phyloP scores from a whole-genome alignment of 2,888 invertebrate species.

The Tridacna gigas region DNA sequence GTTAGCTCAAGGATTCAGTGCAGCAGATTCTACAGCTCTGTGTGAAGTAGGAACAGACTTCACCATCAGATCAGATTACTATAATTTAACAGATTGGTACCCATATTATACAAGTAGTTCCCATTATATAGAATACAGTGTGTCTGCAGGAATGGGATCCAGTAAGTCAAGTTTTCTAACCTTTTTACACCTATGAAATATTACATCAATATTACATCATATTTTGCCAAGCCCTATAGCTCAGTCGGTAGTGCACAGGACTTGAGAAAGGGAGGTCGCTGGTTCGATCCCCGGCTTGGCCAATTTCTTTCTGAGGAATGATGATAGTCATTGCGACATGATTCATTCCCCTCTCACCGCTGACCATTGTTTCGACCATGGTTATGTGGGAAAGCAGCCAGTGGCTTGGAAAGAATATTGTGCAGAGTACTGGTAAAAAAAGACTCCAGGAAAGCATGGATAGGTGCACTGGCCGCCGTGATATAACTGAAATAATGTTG shows the following conservation, averaged over 20 bases:
- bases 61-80: conserved; percentile 30
- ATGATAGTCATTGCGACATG: not conserved
- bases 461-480: too few species aligned
- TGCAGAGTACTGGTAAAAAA: too few species aligned
- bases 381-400: not conserved
- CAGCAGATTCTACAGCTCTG: conserved; percentile 53
- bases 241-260: too few species aligned
- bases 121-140: conserved; percentile 47
- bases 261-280: not conserved
- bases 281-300: not conserved
- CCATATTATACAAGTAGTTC: conserved; percentile 39
- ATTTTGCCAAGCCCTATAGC: too few species aligned
- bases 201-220: too few species aligned
- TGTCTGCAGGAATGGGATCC: conserved; percentile 42
- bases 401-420: too few species aligned
- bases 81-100: conserved; percentile 45
- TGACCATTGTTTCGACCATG: not conserved
- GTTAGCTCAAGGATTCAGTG: conserved; percentile 61
- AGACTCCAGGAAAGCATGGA: too few species aligned
- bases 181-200: too few species aligned
- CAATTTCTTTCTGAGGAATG: not conserved
- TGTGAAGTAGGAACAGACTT: conserved; percentile 61
- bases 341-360: not conserved
- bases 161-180: conserved; percentile 33
- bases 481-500: too few species aligned